A percentile compares a stretch with the other conserved stretches of the same genome.
Evolutionary conservation across 2,888 invertebrate species (phyloP).

Genomic region (Lamproptera curius): DNA sequence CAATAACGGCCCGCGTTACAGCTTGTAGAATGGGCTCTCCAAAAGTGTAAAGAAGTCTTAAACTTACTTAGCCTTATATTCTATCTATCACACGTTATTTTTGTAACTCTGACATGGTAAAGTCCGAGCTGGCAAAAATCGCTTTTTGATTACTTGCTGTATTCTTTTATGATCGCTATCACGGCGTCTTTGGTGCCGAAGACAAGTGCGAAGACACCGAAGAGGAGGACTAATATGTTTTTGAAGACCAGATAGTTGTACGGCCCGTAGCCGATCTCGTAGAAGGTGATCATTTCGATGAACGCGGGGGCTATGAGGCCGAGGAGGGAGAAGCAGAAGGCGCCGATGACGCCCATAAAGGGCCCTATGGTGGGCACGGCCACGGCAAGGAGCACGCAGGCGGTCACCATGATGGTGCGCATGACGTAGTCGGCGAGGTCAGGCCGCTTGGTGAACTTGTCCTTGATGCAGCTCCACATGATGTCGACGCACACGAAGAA

Average conservation of each 20-base stretch:
- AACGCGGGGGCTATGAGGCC: slow-evolving; percentile 92
- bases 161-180: slow-evolving; percentile 39
- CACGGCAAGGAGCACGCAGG: slow-evolving; percentile 87
- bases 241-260: slow-evolving; percentile 87
- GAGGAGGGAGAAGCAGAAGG: slow-evolving; percentile 94
- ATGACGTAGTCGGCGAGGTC: slow-evolving; percentile 86
- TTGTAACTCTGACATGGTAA: slow-evolving; percentile 3
- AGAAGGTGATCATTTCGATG: slow-evolving; percentile 91
- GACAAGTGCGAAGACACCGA: slow-evolving; percentile 88
- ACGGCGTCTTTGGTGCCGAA: slow-evolving; percentile 82
- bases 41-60: slow-evolving; percentile 6
- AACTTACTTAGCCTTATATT: slow-evolving; percentile 11
- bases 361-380: slow-evolving; percentile 93
- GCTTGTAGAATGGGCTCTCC: neutral
- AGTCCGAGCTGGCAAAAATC: neutral
- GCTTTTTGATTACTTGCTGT: slow-evolving; percentile 22
- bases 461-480: slow-evolving; percentile 90
- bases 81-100: slow-evolving; percentile 19
- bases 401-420: slow-evolving; percentile 81
- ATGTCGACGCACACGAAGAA: slow-evolving; percentile 98
- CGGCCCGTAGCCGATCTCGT: slow-evolving; percentile 89
- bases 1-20: slow-evolving; percentile 2
- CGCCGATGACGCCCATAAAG: slow-evolving; percentile 95
- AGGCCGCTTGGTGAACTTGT: slow-evolving; percentile 82
- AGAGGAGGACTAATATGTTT: slow-evolving; percentile 84